Percentiles rank a stretch among this genome's conserved stretches.
These are phyloP conservation scores for Pachycephus smyrnensis DNA, from an alignment of 2,888 invertebrate genomes.

Conservation along the genomic window DNA sequence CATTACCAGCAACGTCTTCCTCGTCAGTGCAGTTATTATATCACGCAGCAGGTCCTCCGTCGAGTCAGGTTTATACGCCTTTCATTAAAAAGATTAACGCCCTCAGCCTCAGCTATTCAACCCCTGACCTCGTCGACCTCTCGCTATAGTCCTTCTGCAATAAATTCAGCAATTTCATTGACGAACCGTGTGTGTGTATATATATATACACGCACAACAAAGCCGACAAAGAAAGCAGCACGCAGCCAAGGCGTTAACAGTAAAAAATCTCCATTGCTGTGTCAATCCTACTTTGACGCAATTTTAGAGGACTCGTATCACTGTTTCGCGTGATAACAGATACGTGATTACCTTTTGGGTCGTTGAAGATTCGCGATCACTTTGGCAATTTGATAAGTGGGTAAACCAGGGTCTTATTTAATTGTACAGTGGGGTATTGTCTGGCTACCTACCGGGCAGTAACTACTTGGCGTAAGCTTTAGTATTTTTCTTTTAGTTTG, in stretches of 20 bases:
- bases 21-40: background rate
- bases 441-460: no score
- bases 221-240: background rate
- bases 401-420: no score
- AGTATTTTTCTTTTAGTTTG: no score
- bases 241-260: background rate
- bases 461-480: no score
- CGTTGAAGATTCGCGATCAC: no score
- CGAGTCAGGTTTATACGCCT: background rate
- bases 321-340: background rate
- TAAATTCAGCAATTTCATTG: background rate
- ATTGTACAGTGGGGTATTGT: no score
- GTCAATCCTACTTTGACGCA: background rate
- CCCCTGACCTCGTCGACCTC: background rate
- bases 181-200: no score
- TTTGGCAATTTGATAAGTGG: no score
- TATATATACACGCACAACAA: background rate
- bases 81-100: conserved; percentile 1
- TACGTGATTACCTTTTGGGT: no score
- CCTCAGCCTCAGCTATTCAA: background rate
- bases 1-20: background rate
- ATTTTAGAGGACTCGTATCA: background rate
- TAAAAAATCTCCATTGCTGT: background rate
- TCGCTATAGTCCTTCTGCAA: background rate
- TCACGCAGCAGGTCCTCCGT: background rate